phyloP scores from a whole-genome alignment of 35 echinoderm and acorn worm species.

The Eucidaris tribuloides region DNA sequence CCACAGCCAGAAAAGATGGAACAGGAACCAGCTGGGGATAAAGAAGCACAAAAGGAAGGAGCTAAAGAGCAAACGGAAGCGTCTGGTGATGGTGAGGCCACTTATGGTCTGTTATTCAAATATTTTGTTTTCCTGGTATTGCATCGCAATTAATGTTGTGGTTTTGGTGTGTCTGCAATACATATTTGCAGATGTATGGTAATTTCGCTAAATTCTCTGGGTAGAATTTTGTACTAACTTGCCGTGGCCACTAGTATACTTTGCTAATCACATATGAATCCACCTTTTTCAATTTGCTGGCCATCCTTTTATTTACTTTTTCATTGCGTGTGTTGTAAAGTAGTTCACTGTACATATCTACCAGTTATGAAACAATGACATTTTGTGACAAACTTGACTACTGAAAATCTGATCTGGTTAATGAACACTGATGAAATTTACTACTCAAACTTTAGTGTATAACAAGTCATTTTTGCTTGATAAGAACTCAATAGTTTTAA shows the following conservation, averaged over 20 bases:
- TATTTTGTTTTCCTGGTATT: not conserved
- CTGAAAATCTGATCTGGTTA: too few relatives aligned
- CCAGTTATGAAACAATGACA: too few relatives aligned
- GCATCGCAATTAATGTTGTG: not conserved
- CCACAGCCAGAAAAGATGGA: not conserved
- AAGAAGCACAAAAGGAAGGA: conserved; percentile 10
- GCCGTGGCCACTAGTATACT: not conserved
- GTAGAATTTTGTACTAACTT: not conserved
- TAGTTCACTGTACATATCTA: too few relatives aligned
- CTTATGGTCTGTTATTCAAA: not conserved
- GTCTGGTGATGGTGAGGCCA: not conserved
- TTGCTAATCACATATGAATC: too few relatives aligned
- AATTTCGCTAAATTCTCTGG: not conserved
- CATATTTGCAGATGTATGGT: not conserved
- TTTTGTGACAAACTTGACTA: too few relatives aligned
- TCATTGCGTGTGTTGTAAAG: too few relatives aligned
- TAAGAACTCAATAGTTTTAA: too few relatives aligned
- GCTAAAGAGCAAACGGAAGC: conserved; percentile 3
- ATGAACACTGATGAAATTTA: too few relatives aligned
- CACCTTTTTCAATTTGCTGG: too few relatives aligned
- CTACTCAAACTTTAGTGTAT: too few relatives aligned
- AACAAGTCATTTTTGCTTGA: too few relatives aligned
- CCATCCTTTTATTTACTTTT: too few relatives aligned
- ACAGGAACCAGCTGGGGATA: not conserved
- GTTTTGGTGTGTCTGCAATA: not conserved